Conservation (phyloP, 2,888 invertebrate genomes). For the Arge pagana region DNA sequence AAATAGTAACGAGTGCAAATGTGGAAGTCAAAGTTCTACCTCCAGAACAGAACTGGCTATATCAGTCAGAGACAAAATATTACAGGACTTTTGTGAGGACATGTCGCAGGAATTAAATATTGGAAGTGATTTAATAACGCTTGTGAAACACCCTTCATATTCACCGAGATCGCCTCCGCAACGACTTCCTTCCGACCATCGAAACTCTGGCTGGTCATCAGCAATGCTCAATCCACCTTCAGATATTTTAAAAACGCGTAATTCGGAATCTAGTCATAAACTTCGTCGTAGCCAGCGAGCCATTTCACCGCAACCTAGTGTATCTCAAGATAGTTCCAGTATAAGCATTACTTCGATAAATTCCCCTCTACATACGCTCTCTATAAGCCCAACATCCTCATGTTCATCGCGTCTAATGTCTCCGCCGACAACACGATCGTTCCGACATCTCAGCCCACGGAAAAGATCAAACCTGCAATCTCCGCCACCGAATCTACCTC, state of each 20-base stretch:
- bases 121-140: constrained; percentile 51
- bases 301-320: constrained; percentile 50
- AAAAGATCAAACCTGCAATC: constrained; percentile 49
- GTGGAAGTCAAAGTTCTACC: constrained; percentile 33
- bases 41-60: constrained; percentile 38
- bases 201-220: constrained; percentile 44
- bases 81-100: constrained; percentile 56
- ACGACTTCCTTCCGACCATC: constrained; percentile 50
- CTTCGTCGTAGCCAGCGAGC: constrained; percentile 38
- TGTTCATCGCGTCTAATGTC: constrained; percentile 53
- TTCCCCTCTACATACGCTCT: constrained; percentile 49
- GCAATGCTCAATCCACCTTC: constrained; percentile 50
- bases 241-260: constrained; percentile 52
- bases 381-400: constrained; percentile 49
- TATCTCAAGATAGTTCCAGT: constrained; percentile 43
- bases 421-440: constrained; percentile 46
- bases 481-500: constrained; percentile 43
- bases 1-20: constrained; percentile 43
- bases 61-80: constrained; percentile 54
- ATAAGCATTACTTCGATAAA: constrained; percentile 46
- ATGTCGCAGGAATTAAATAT: constrained; percentile 53
- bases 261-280: constrained; percentile 54
- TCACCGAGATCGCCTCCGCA: constrained; percentile 54
- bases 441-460: constrained; percentile 46
- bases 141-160: constrained; percentile 54